phyloP scores from a whole-genome alignment of 1,140 invertebrate genomes.

The Eufriesea mexicana region DNA sequence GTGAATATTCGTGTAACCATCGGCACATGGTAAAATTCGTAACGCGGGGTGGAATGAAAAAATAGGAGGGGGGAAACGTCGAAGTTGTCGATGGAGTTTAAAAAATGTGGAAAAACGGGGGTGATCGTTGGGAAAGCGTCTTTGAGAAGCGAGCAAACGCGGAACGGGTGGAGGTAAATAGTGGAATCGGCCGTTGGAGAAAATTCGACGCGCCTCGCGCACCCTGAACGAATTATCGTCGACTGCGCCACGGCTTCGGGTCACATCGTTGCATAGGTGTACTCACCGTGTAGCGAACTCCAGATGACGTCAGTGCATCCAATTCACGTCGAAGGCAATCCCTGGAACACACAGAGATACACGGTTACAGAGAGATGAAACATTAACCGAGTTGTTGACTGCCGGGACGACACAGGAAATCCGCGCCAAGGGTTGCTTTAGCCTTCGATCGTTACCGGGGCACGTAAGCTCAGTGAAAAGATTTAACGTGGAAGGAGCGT shows the following conservation, averaged over 20 bases:
- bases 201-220: neutral
- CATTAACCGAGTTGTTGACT: conserved; percentile 46
- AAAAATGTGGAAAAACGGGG: neutral
- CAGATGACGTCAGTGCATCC: conserved; percentile 62
- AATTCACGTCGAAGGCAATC: conserved; percentile 62
- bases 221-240: neutral
- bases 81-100: too few species aligned
- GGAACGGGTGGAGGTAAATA: neutral
- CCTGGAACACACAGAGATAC: conserved; percentile 58
- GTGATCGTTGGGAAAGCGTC: too few species aligned
- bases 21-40: too few species aligned
- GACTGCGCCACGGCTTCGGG: neutral
- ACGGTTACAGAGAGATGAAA: conserved; percentile 28
- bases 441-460: neutral
- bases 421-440: neutral
- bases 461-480: neutral
- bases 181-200: neutral
- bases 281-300: conserved; percentile 58
- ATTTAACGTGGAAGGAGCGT: neutral
- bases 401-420: conserved; percentile 41
- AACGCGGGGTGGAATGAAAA: too few species aligned
- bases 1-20: too few species aligned
- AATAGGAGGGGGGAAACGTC: too few species aligned
- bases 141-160: neutral
- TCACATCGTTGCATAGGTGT: conserved; percentile 40